Evolutionary conservation across 2,797 vertebrate species (phyloP).

Genomic region (Phalanger gymnotis): DNA sequence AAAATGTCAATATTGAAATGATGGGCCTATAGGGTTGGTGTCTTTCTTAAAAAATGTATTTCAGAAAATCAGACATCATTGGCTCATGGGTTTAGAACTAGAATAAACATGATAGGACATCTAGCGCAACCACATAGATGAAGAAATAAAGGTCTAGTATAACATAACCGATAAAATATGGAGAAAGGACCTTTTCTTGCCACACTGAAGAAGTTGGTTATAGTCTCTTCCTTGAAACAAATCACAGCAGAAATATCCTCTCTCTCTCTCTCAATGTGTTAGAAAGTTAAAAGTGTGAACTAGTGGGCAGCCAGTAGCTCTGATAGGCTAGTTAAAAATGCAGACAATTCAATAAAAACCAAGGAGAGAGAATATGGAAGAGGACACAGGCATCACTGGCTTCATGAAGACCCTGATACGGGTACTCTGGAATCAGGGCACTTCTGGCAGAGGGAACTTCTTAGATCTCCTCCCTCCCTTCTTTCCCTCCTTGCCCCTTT

Average conservation of each 20-base stretch:
- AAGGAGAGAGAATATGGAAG: conserved; percentile 59
- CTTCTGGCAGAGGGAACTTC: conserved; percentile 20
- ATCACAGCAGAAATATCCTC: conserved; percentile 67
- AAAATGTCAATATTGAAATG: not conserved
- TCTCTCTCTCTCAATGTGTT: conserved; percentile 57
- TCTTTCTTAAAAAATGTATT: not conserved
- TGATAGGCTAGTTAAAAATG: conserved; percentile 67
- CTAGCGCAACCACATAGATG: too few relatives aligned
- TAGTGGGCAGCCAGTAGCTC: conserved; percentile 63
- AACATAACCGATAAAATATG: not conserved
- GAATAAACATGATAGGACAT: too few relatives aligned
- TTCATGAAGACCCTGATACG: conserved; percentile 39
- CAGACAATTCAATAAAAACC: conserved; percentile 49
- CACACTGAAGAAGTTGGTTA: conserved; percentile 58
- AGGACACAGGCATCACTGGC: conserved; percentile 6
- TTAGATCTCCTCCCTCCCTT: not conserved
- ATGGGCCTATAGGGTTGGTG: not conserved
- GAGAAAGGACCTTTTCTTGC: conserved; percentile 51
- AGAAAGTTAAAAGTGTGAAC: conserved; percentile 62
- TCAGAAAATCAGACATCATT: not conserved
- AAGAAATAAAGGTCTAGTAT: too few relatives aligned
- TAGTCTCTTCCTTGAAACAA: conserved; percentile 66
- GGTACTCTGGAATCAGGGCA: not conserved
- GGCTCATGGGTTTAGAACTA: not conserved
- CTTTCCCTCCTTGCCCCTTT: not conserved